A percentile compares a stretch with the other conserved stretches of the same genome.
phyloP scores from a whole-genome alignment of 1,140 invertebrate species.

The Drosophila teissieri region DNA sequence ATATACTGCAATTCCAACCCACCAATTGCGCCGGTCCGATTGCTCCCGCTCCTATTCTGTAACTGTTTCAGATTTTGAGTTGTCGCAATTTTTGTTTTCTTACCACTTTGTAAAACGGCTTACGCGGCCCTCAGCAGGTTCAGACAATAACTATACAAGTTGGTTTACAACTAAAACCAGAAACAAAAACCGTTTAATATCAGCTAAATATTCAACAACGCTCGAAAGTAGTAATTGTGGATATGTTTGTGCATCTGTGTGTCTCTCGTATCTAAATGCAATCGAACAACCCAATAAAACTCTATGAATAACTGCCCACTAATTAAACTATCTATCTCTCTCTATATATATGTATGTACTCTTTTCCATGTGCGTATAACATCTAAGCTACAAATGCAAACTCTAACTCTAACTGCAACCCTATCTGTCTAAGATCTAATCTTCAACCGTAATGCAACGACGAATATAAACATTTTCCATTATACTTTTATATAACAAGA shows the following conservation, averaged over 20 bases:
- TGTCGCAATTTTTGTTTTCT: constrained; percentile 21
- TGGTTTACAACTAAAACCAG: constrained; percentile 33
- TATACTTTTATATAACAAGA: constrained; percentile 22
- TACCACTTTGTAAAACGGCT: constrained; percentile 23
- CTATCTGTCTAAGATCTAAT: constrained; percentile 31
- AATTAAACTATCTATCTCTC: constrained; percentile 57
- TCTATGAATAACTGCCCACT: constrained; percentile 37
- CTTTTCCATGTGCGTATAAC: constrained; percentile 68
- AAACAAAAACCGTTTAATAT: constrained; percentile 21
- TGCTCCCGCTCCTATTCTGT: constrained; percentile 33
- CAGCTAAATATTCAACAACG: constrained; percentile 42
- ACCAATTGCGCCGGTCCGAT: constrained; percentile 3
- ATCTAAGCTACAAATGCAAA: constrained; percentile 37
- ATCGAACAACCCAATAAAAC: constrained; percentile 41
- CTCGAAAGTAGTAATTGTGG: constrained; percentile 62
- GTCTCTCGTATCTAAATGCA: constrained; percentile 52
- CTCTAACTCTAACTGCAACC: constrained; percentile 43
- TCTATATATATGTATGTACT: constrained; percentile 39
- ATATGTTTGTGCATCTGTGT: constrained; percentile 56
- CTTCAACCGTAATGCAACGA: constrained; percentile 50
- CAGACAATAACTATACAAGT: constrained; percentile 35
- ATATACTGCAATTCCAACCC: constrained; percentile 34
- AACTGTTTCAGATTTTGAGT: constrained; percentile 41
- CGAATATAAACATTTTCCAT: constrained; percentile 39
- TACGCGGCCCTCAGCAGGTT: neutral